Conservation (phyloP, 2,113 vertebrate genomes). For the Cyanoliseus patagonus region DNA sequence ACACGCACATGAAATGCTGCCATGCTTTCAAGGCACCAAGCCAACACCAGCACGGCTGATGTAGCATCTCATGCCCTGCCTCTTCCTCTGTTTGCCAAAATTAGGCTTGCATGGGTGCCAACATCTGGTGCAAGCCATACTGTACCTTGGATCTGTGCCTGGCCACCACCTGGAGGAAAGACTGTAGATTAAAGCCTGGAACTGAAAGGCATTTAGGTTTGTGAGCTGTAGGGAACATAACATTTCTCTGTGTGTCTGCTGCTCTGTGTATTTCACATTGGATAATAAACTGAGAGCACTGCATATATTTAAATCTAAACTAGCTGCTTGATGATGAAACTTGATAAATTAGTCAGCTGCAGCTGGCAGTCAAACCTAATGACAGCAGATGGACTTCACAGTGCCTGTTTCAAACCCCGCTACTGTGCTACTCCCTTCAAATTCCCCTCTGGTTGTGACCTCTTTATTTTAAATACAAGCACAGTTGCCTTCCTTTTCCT, state of each 20-base stretch:
- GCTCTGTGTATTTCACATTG: neutral
- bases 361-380: neutral
- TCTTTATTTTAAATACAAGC: neutral
- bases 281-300: neutral
- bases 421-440: neutral
- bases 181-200: neutral
- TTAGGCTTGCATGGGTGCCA: constrained; percentile 4
- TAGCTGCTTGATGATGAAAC: neutral
- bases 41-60: neutral
- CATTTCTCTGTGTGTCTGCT: neutral
- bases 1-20: neutral
- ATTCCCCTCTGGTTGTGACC: neutral
- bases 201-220: constrained; percentile 14
- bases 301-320: neutral
- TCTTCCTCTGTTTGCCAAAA: constrained; percentile 21
- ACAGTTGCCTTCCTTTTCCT: neutral
- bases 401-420: neutral
- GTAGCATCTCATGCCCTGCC: neutral
- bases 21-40: neutral
- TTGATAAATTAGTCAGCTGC: neutral
- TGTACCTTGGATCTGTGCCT: constrained; percentile 8
- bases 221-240: neutral
- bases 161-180: constrained; percentile 29
- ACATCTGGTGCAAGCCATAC: constrained; percentile 24
- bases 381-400: neutral